These are phyloP conservation scores for Caenorhabditis sulstoni DNA, from an alignment of 2,888 invertebrate genomes.

Conservation along the genomic window DNA sequence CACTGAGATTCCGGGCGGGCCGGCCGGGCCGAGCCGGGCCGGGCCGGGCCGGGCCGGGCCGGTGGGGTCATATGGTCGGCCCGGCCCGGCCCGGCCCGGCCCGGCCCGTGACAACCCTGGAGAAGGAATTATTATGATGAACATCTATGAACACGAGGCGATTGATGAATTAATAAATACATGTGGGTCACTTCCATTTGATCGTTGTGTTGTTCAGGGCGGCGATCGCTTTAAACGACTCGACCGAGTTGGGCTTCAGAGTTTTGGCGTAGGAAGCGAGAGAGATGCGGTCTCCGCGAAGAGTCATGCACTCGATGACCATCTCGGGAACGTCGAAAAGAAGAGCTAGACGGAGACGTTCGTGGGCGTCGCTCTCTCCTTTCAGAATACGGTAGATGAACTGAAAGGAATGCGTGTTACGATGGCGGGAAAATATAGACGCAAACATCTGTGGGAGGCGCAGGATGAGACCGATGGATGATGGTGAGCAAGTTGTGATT, in stretches of 20 bases:
- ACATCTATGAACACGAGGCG: not conserved
- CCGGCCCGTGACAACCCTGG: too few species aligned
- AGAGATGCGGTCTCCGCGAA: conserved; percentile 66
- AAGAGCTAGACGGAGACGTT: conserved; percentile 53
- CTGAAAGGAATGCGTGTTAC: conserved; percentile 31
- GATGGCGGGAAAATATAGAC: not conserved
- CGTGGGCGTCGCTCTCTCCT: conserved; percentile 51
- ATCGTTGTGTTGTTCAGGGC: conserved; percentile 69
- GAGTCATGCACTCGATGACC: conserved; percentile 70
- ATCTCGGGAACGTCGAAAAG: conserved; percentile 64
- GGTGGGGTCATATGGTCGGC: too few species aligned
- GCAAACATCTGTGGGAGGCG: conserved; percentile 52
- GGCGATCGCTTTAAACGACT: conserved; percentile 71
- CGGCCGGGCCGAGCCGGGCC: too few species aligned
- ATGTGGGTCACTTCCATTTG: conserved; percentile 46
- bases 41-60: too few species aligned
- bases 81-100: too few species aligned
- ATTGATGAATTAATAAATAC: conserved; percentile 15
- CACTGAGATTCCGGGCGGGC: too few species aligned
- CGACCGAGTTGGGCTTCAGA: conserved; percentile 70
- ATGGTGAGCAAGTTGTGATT: conserved; percentile 58
- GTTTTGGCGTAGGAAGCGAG: conserved; percentile 64
- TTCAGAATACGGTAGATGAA: conserved; percentile 51
- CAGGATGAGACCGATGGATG: conserved; percentile 47
- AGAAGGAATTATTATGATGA: not conserved